A percentile compares a stretch with the other conserved stretches of the same genome.
Conservation (phyloP, 23 tunicate species). For the Ciona savignyi region DNA sequence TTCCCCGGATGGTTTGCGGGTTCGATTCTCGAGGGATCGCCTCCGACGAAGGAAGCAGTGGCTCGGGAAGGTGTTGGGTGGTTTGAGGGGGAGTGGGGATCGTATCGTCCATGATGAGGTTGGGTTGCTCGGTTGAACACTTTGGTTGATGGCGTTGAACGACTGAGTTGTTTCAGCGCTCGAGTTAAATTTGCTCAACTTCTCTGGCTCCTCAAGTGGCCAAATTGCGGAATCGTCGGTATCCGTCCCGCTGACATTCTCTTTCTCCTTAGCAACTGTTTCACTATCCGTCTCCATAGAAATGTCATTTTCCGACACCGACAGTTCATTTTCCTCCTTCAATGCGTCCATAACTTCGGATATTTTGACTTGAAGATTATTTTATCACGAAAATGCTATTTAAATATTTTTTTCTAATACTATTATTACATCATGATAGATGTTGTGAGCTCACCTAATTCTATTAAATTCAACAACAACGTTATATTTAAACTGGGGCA, state of each 20-base stretch:
- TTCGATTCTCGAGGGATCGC: neutral
- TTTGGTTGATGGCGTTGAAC: neutral
- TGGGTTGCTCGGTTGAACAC: neutral
- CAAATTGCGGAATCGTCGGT: neutral
- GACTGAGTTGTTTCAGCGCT: neutral
- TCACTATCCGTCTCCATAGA: neutral
- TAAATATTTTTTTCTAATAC: no score
- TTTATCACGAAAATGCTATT: no score
- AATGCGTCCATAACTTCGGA: no score
- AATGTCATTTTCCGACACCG: neutral
- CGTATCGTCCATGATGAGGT: neutral
- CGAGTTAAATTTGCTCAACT: neutral
- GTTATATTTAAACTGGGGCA: no score
- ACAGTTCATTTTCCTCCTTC: no score
- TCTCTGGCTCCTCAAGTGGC: neutral
- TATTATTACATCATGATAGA: no score
- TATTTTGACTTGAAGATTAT: no score
- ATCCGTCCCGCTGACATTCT: neutral
- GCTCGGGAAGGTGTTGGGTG: neutral
- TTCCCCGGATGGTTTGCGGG: neutral
- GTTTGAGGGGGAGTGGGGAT: neutral
- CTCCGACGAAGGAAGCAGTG: neutral
- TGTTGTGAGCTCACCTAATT: no score
- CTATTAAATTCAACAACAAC: no score
- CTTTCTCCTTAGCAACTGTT: neutral